Base-by-base conservation (phyloP, 2,797 vertebrate genomes). In the Nyctalus aviator region DNA sequence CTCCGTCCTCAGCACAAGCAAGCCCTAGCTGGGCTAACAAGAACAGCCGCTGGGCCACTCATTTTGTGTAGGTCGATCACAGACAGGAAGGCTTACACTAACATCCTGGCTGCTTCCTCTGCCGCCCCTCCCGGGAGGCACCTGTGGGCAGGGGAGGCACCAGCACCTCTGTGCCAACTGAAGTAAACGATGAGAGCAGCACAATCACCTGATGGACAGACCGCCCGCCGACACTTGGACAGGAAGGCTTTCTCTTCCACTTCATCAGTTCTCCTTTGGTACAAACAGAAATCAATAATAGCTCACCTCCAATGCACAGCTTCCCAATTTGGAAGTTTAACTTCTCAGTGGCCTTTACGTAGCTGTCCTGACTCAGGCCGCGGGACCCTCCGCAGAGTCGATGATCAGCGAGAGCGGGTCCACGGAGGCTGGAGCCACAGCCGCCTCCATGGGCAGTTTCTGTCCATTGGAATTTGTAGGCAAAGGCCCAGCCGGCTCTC, bases 261-360 rank as follows among this genome's bases (percentile, higher is more conserved):
- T 90, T 71, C 81, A 62, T 93, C 91, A 68, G 32, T 79, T 91
- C 81, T 78, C 50, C 87, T 81, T 84, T 15, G 11, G 32, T 32
- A 83, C 25, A 83, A 96, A 91, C 77, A 77, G 91, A 97, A 95
- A 93, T 88, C 89, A 85, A 20, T 91, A 91, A 81, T 5, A 37
- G 30, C 81, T 82, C 83, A 48, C 89, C 90, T 82, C 77, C 93
- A 37, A 94, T 79, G 81, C 91, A 87, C 72, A 88, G 59, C 77
- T 23, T 79, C 82, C 72, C 69, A 79, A 46, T 93, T 90, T 91
- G 53, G 84, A 95, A 87, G 32, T 64, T 59, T 68, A 83, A n/a
- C 77, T 91, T 53, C 82, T 50, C 96, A 94, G 50, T 25, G 44
- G 27, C 83, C 57, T 85, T 89, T 75, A 55, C 82, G 76, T 84